These are phyloP conservation scores for Lysandra coridon DNA, from an alignment of 2,888 invertebrate genomes.

Conservation along the genomic window DNA sequence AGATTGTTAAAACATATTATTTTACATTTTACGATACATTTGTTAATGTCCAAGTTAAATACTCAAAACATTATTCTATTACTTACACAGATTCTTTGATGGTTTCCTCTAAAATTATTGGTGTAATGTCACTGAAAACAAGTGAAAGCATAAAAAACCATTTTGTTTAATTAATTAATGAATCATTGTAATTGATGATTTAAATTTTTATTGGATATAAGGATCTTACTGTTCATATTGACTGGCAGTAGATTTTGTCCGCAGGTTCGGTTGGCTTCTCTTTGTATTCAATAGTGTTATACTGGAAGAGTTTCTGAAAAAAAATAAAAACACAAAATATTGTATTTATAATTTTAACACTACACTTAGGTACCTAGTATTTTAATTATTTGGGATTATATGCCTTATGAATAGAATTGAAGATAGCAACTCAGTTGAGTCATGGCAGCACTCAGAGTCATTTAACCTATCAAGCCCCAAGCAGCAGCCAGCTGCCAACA, in stretches of 20 bases:
- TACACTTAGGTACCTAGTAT: neutral
- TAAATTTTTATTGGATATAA: neutral
- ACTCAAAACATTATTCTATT: neutral
- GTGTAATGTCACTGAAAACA: slow-evolving; percentile 27
- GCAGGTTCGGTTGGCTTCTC: slow-evolving; percentile 47
- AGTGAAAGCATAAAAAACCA: neutral
- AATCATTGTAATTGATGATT: neutral
- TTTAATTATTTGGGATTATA: neutral
- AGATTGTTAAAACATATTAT: too few species aligned
- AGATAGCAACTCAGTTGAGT: too few species aligned
- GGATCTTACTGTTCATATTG: slow-evolving; percentile 42
- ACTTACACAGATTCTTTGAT: slow-evolving; percentile 1
- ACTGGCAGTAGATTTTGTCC: slow-evolving; percentile 45
- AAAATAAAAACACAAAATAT: neutral
- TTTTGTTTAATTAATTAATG: neutral
- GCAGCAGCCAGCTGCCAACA: too few species aligned
- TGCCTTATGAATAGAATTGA: too few species aligned
- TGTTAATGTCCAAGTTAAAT: neutral
- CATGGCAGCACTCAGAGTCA: too few species aligned
- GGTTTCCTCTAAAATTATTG: slow-evolving; percentile 9
- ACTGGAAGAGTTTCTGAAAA: slow-evolving; percentile 54
- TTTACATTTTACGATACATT: neutral
- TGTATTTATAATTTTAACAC: neutral
- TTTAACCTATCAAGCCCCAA: too few species aligned
- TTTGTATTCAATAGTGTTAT: slow-evolving; percentile 48